Conservation (phyloP, 2,888 invertebrate species). For the Drosophila nigricruria region DNA sequence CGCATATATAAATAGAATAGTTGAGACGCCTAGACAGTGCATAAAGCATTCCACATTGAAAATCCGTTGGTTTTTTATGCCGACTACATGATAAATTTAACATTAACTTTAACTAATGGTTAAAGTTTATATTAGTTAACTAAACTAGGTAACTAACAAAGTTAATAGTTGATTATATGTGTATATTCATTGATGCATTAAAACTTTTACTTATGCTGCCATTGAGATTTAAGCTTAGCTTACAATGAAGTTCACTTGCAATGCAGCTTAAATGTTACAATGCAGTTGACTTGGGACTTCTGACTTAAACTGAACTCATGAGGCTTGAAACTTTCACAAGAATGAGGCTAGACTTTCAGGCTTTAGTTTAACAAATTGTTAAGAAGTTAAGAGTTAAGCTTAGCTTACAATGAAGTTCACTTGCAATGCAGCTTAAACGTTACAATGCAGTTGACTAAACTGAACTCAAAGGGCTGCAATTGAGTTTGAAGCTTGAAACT, state of each 20-base stretch:
- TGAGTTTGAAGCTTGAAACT: background rate
- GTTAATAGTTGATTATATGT: no score
- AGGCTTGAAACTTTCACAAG: no score
- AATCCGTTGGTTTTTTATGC: background rate
- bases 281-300: background rate
- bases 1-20: constrained; percentile 4
- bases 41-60: background rate
- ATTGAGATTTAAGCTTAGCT: background rate
- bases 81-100: background rate
- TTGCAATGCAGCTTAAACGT: background rate
- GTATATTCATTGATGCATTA: background rate
- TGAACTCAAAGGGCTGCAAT: background rate
- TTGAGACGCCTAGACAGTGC: constrained; percentile 4
- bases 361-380: no score
- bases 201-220: no score
- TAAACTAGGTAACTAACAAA: background rate
- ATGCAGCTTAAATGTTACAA: background rate
- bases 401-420: no score
- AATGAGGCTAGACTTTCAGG: no score
- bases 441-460: no score
- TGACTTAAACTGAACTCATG: no score
- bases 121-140: background rate
- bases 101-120: background rate
- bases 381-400: no score
- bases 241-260: background rate